phyloP scores from a whole-genome alignment of 2,888 invertebrate species.

The Amiota communis region DNA sequence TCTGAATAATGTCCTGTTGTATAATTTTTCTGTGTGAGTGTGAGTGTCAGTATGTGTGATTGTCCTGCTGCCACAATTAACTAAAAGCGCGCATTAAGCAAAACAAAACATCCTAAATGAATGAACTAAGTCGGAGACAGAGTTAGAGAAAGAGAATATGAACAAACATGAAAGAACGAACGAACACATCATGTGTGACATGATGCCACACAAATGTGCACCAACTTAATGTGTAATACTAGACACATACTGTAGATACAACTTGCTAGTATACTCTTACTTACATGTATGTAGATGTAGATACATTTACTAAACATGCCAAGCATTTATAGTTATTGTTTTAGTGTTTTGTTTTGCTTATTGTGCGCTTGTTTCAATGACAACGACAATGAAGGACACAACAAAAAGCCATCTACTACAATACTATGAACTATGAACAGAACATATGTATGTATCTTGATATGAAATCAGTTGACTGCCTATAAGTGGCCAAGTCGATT shows the following conservation, averaged over 20 bases:
- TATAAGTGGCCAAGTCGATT: no score
- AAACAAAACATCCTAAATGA: constrained; percentile 51
- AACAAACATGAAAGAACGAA: constrained; percentile 15
- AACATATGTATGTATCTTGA: no score
- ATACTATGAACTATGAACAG: no score
- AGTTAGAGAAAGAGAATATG: constrained; percentile 24
- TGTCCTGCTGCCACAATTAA: constrained; percentile 65
- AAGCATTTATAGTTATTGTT: constrained; percentile 22
- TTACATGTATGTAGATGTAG: background rate
- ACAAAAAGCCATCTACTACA: no score
- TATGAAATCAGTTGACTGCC: no score
- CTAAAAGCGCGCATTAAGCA: constrained; percentile 66
- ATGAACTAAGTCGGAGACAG: constrained; percentile 41
- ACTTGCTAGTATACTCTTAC: no score
- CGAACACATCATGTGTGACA: background rate
- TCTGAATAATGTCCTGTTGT: constrained; percentile 38
- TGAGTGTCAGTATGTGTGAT: constrained; percentile 28
- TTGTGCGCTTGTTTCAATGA: background rate
- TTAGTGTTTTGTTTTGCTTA: constrained; percentile 11
- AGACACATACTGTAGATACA: background rate
- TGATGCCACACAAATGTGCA: constrained; percentile 13
- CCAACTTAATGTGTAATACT: background rate
- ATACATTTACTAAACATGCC: background rate
- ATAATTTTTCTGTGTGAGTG: no score
- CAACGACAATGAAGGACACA: background rate